Conservation (phyloP, 2,113 vertebrate species). For the Aspiorhynchus laticeps region DNA sequence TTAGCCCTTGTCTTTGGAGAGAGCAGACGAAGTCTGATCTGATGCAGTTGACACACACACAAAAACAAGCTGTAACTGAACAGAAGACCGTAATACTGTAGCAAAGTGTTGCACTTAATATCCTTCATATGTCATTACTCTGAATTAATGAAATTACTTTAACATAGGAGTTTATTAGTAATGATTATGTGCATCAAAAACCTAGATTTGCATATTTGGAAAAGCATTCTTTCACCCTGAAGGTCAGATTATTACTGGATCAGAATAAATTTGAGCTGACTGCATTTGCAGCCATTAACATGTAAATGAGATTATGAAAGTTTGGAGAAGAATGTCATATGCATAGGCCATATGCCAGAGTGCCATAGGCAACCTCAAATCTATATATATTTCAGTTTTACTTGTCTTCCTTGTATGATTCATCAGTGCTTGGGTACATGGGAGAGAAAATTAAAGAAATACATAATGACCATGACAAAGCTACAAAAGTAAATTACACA, state of each 20-base stretch:
- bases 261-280: slow-evolving; percentile 46
- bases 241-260: slow-evolving; percentile 29
- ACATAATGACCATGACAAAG: not conserved
- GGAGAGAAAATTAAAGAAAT: not conserved
- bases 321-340: slow-evolving; percentile 44
- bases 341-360: no score
- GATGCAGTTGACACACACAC: not conserved
- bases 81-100: not conserved
- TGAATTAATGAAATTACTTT: not conserved
- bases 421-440: not conserved
- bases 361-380: not conserved
- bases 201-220: slow-evolving; percentile 4
- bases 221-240: not conserved
- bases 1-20: slow-evolving; percentile 4
- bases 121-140: not conserved
- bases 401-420: not conserved
- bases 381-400: not conserved
- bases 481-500: not conserved
- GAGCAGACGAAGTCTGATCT: not conserved
- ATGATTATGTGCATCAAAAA: slow-evolving; percentile 15
- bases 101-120: not conserved
- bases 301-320: slow-evolving; percentile 63
- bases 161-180: not conserved
- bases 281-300: slow-evolving; percentile 62
- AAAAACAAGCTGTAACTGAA: not conserved